Evolutionary conservation across 92 coral and sea anemone species (phyloP).

Genomic region (Nematostella vectensis): DNA sequence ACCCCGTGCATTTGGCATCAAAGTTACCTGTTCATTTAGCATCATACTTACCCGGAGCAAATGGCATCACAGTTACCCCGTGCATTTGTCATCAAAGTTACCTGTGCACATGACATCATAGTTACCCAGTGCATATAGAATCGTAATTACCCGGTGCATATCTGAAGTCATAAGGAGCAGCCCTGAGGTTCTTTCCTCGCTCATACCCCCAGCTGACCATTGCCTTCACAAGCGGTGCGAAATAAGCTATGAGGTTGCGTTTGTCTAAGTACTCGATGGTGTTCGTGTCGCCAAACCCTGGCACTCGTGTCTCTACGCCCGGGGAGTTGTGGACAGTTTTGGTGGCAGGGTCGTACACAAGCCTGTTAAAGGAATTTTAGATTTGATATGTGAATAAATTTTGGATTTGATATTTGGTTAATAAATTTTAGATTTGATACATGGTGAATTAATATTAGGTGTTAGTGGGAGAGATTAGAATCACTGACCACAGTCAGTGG

Average conservation of each 20-base stretch:
- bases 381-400: too few relatives aligned
- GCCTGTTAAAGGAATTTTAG: constrained; percentile 34
- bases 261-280: constrained; percentile 79
- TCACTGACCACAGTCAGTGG: too few relatives aligned
- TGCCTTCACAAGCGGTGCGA: constrained; percentile 57
- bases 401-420: not conserved
- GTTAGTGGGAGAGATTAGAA: not conserved
- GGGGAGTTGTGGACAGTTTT: constrained; percentile 64
- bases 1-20: too few relatives aligned
- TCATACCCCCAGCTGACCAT: constrained; percentile 74
- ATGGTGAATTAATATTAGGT: not conserved
- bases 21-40: too few relatives aligned
- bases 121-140: too few relatives aligned
- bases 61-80: too few relatives aligned
- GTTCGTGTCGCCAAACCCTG: constrained; percentile 75
- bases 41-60: too few relatives aligned
- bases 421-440: not conserved
- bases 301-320: constrained; percentile 65
- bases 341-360: constrained; percentile 49
- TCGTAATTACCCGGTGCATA: constrained; percentile 77
- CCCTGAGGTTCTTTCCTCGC: constrained; percentile 62
- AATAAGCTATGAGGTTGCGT: constrained; percentile 39
- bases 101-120: too few relatives aligned
- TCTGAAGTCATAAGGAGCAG: constrained; percentile 83
- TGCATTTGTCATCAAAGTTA: too few relatives aligned